phyloP scores from a whole-genome alignment of 2,113 vertebrate genomes.

The Clarias batrachus region DNA sequence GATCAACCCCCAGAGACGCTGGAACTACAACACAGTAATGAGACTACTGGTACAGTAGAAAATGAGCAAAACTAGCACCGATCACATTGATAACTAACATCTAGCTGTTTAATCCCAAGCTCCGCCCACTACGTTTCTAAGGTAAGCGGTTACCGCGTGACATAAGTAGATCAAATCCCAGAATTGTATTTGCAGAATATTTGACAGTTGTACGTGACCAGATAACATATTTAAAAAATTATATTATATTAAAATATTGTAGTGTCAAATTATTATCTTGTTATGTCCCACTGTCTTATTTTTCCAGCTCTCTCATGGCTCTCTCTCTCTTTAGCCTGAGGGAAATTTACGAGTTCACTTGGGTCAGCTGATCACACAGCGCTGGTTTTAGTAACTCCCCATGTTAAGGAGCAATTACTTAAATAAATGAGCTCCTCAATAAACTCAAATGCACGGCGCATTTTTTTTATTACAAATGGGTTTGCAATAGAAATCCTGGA shows the following conservation, averaged over 20 bases:
- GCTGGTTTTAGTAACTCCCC: slow-evolving; percentile 47
- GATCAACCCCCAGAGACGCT: neutral
- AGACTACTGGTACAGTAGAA: neutral
- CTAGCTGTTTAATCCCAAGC: neutral
- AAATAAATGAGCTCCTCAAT: slow-evolving; percentile 38
- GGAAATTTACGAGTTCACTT: slow-evolving; percentile 36
- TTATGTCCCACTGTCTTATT: neutral
- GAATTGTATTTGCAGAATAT: neutral
- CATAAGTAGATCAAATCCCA: neutral
- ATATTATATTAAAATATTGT: neutral
- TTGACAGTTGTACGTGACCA: neutral
- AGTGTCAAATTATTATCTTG: neutral
- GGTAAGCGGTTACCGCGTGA: neutral
- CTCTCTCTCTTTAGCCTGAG: slow-evolving; percentile 9
- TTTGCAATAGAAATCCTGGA: neutral
- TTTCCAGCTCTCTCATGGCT: neutral
- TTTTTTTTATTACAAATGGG: slow-evolving; percentile 33
- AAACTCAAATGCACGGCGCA: neutral
- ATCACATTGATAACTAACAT: neutral
- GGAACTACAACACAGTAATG: neutral
- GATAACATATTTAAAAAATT: no score
- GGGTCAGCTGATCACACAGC: slow-evolving; percentile 44
- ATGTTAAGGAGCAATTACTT: slow-evolving; percentile 38
- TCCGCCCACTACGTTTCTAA: neutral
- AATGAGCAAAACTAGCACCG: neutral